A percentile compares a stretch with the other conserved stretches of the same genome.
These are phyloP conservation scores for Chloromyia formosa DNA, from an alignment of 2,888 invertebrate species.

Conservation along the genomic window DNA sequence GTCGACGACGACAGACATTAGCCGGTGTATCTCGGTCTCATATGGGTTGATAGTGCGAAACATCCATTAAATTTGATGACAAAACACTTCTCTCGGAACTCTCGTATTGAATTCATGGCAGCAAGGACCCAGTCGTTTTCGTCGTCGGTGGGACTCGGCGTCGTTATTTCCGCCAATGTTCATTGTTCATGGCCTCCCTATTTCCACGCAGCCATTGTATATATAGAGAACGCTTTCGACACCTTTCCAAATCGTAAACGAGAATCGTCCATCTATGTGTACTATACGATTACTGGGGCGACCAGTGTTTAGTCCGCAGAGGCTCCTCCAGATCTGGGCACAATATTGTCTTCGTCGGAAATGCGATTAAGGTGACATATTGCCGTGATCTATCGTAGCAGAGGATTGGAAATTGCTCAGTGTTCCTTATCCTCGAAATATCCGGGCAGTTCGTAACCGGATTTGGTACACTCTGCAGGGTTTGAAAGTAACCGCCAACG, in stretches of 20 bases:
- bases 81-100: constrained; percentile 32
- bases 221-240: constrained; percentile 23
- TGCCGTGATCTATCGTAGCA: constrained; percentile 36
- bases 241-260: constrained; percentile 22
- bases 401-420: constrained; percentile 30
- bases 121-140: neutral
- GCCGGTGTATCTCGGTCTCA: constrained; percentile 12
- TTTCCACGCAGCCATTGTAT: constrained; percentile 12
- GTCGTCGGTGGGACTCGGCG: neutral
- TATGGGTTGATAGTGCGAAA: constrained; percentile 40
- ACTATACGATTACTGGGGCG: neutral
- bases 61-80: constrained; percentile 42
- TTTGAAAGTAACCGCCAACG: neutral
- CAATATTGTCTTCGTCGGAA: constrained; percentile 43
- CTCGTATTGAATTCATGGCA: neutral
- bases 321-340: constrained; percentile 10
- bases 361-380: constrained; percentile 44
- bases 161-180: neutral
- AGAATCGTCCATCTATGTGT: constrained; percentile 11
- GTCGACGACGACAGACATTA: constrained; percentile 25
- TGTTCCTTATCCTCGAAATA: constrained; percentile 17
- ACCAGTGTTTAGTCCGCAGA: constrained; percentile 6
- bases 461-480: neutral
- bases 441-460: neutral
- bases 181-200: constrained; percentile 9